Base-by-base conservation (phyloP, 2,113 vertebrate genomes). In the Zosterops lateralis region DNA sequence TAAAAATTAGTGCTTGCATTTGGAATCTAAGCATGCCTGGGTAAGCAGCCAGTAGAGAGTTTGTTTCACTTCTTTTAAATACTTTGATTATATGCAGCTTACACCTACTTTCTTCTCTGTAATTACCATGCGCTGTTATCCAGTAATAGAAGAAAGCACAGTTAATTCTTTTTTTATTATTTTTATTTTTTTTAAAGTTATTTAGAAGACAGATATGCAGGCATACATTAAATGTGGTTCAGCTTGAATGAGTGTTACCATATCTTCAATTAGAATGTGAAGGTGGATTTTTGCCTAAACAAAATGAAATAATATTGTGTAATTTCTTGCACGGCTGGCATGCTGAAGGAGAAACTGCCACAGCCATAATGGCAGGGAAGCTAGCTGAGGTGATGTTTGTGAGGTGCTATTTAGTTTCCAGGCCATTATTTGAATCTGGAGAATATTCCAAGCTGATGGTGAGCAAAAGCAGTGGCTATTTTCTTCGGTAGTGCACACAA, bases 41-140 rank as follows among this genome's bases (percentile, higher is more conserved):
- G 18, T 75, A n/a, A 78, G 53, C 44, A 92, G 72, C 45, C 38
- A 87, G 22, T 24, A 42, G 26, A 61, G 51, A 64, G 9, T 76
- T 92, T 83, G 18, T 87, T 82, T 86, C 65, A n/a, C 32, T 81
- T 42, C 34, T 91, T 95, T 84, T 42, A 78, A 89, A 81, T 65
- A 38, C 51, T 92, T 84, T 20, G 34, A 36, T 85, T 84, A 40
- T 42, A 58, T 82, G 45, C 66, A 73, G 42, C 24, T 80, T 61
- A 5, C 58, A 70, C 57, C 38, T 73, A 5, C 34, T 85, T 17
- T 68, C 16, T 67, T 32, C 45, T 64, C 42, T 56, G 28, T 87
- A 45, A 36, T 79, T 44, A 36, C 26, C 15, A 67, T n/a, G 24
- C 51, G 19, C 26, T 65, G 44, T 81, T 95, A 42, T 38, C 21